These are phyloP conservation scores for Triplophysa siluroides DNA, from an alignment of 2,113 vertebrate genomes.

Conservation along the genomic window DNA sequence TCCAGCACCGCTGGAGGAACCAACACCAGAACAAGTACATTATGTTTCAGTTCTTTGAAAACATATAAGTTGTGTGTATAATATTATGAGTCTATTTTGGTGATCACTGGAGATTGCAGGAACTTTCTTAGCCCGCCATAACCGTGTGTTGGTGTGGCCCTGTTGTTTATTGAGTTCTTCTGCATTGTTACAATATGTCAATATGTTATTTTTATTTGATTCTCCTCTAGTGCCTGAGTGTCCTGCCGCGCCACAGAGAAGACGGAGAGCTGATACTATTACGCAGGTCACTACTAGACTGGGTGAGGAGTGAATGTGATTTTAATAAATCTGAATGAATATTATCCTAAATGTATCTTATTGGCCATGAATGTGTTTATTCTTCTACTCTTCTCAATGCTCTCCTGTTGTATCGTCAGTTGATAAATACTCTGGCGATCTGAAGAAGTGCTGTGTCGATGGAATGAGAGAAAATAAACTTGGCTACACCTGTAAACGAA, in stretches of 20 bases:
- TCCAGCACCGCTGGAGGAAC: conserved; percentile 59
- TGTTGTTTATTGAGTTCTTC: too few species aligned
- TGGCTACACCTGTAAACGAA: conserved; percentile 65
- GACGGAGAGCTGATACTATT: conserved; percentile 55
- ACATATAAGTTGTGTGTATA: too few species aligned
- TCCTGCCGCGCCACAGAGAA: conserved; percentile 43
- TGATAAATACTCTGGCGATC: conserved; percentile 56
- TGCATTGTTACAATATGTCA: too few species aligned
- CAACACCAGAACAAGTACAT: conserved; percentile 59
- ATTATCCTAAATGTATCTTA: too few species aligned
- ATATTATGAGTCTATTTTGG: too few species aligned
- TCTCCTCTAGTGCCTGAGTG: conserved; percentile 55
- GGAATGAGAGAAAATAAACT: conserved; percentile 77
- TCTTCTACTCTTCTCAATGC: not conserved
- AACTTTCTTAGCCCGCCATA: too few species aligned
- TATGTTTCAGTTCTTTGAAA: not conserved
- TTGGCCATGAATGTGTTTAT: too few species aligned
- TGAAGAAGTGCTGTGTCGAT: conserved; percentile 72
- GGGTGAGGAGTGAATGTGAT: conserved; percentile 30
- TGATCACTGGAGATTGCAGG: too few species aligned
- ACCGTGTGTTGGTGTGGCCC: too few species aligned
- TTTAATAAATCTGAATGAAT: too few species aligned
- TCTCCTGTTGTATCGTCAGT: conserved; percentile 53
- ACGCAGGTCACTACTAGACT: conserved; percentile 53
- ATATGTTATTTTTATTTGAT: not conserved